Conservation (phyloP, 2,113 vertebrate species). For the Aepyceros melampus region DNA sequence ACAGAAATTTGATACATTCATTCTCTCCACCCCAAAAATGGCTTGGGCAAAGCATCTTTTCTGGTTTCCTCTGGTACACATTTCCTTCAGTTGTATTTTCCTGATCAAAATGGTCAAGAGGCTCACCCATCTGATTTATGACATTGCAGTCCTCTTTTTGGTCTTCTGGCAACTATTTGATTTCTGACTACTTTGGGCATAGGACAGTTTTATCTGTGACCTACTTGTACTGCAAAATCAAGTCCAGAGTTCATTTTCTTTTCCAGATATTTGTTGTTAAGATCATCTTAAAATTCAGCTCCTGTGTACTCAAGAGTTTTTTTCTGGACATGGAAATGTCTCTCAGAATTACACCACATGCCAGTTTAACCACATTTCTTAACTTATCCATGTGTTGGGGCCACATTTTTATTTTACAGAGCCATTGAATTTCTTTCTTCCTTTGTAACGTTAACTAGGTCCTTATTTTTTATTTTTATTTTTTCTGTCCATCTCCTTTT, state of each 20-base stretch:
- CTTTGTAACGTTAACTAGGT: not conserved
- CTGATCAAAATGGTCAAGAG: not conserved
- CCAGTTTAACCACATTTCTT: not conserved
- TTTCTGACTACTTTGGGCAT: not conserved
- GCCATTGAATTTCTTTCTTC: not conserved
- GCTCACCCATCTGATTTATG: not conserved
- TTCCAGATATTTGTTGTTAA: not conserved
- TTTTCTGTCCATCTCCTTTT: not conserved
- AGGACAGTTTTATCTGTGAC: conserved; percentile 10
- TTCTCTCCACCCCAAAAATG: not conserved
- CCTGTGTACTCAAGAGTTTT: not conserved
- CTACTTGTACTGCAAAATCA: conserved; percentile 8
- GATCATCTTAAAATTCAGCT: not conserved
- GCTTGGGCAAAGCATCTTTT: not conserved
- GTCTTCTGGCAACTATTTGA: not conserved
- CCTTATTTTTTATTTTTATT: not conserved
- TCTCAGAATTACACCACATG: not conserved
- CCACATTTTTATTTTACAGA: not conserved
- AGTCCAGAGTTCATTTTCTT: conserved; percentile 17
- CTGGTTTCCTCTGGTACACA: not conserved
- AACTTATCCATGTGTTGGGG: not conserved
- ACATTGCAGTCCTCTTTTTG: not conserved
- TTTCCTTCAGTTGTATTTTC: not conserved
- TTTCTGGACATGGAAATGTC: not conserved
- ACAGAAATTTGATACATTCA: not conserved